Base-by-base conservation (phyloP, 2,797 vertebrate species). In the Syngnathus acus region DNA sequence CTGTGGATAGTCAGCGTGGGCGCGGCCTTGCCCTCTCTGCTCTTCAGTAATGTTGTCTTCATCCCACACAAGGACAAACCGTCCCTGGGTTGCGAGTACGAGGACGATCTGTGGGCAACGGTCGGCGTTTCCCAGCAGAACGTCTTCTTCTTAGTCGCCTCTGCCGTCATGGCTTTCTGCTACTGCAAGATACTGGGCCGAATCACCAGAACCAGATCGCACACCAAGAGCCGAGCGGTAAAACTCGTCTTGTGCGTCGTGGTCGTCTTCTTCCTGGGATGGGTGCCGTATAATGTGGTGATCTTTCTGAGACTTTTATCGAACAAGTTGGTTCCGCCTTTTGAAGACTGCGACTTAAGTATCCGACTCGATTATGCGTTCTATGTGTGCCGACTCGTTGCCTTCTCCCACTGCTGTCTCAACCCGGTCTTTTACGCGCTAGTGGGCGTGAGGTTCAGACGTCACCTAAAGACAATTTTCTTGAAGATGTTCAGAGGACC, bases 351-450 rank as follows among this genome's bases (percentile, higher is more conserved):
- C 42, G 0, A 78, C 0, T 2, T 75, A 6, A 76, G 21, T 4
- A 87, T 67, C 23, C 69, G 67, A 0, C 53, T 92, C 0, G 90
- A 78, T 9, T 90, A 93, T 9, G 92, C 85, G 0, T 84, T 92
- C 68, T 72, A 87, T 9, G 73, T 93, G 69, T 92, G 90, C 69
- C 88, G 91, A 14, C 78, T 93, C 13, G 65, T 98, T 14, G 95
- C 95, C 40, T 96, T 94, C 73, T 94, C 91, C 1, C 95, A 99
- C 76, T 97, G 95, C 78, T 97, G 94, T 75, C 86, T 98, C 67
- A 98, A 98, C 74, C 96, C 96, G 0, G 89, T 98, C 58, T 92
- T 97, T 77, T 98, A 97, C 0, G 94, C 90, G 9, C 93, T 99
- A 21, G 87, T 95, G 1, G 94, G 94, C 6, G 90, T 93, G 43